Evolutionary conservation across 2,113 vertebrate genomes (phyloP), one percentile per base, ranked within the genome.

Genomic region (Pangasianodon gigas): DNA sequence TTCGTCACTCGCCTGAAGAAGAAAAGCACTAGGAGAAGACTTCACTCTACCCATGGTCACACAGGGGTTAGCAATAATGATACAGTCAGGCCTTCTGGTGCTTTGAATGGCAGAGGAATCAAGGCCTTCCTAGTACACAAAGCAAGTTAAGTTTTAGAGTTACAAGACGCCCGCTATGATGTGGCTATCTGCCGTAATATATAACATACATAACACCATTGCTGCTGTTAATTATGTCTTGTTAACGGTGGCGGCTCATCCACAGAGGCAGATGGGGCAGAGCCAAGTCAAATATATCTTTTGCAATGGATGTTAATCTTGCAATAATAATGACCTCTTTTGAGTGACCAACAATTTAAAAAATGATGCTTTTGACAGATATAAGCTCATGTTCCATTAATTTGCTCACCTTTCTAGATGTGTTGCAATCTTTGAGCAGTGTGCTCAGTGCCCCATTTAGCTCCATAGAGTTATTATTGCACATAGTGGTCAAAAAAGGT

Each of bases 11-110:
- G 52, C 81, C 90, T 93, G 93, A 93, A 92, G 94, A 90, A 93
- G 90, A 93, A 85, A 95, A 95, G 95, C 94, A 94, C 94, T 95
- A 93, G 92, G 65, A 51, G 93, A 94, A 93, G 91, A 93, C 92
- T 16, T 89, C 87, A 87, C 90, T 92, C 60, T 81, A 85, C 62
- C 88, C 83, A 92, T 93, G 91, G 92, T 93, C 93, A 92, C 94
- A 93, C 91, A 95, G 93, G 94, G 94, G 91, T 92, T 95, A 94
- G 94, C 93, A 94, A 94, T 96, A 93, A 95, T 93, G 93, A 95
- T 94, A 86, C 80, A 93, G 94, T 81, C n/a, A 85, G 46, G 71
- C 56, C 16, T 95, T 94, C 92, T 93, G 94, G 93, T 95, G 93
- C 94, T 94, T 90, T 54, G 93, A 95, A 94, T 94, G 94, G 94